Evolutionary conservation across 2,888 invertebrate species (phyloP).

Genomic region (Acleris cristana): DNA sequence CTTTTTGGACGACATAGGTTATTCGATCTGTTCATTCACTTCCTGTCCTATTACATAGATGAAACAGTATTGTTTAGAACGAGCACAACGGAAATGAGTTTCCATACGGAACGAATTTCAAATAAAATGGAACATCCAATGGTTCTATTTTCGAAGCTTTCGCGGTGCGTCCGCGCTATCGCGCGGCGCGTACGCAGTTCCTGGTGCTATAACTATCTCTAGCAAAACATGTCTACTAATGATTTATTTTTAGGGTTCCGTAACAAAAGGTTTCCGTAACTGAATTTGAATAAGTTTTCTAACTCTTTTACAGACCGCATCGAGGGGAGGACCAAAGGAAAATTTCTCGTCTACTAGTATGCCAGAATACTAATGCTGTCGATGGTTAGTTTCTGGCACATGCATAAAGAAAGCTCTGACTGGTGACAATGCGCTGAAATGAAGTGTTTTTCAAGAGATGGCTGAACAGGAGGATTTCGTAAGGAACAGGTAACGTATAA

Average conservation of each 20-base stretch:
- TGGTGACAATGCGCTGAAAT: too few species aligned
- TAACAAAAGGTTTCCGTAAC: background rate
- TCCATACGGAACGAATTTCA: slow-evolving; percentile 17
- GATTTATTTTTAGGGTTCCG: background rate
- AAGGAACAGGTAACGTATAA: too few species aligned
- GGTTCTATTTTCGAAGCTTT: slow-evolving; percentile 54
- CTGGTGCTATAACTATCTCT: background rate
- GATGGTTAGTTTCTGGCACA: too few species aligned
- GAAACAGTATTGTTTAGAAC: slow-evolving; percentile 6
- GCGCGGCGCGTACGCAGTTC: slow-evolving; percentile 25
- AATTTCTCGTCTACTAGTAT: too few species aligned
- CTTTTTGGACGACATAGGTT: background rate
- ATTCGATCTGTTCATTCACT: too few species aligned
- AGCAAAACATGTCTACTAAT: background rate
- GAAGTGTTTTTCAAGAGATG: too few species aligned
- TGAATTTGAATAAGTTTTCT: too few species aligned
- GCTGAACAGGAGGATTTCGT: too few species aligned
- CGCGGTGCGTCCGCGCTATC: slow-evolving; percentile 41
- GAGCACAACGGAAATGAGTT: slow-evolving; percentile 10
- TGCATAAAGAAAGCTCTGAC: too few species aligned
- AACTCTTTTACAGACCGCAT: too few species aligned
- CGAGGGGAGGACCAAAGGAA: too few species aligned
- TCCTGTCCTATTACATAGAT: background rate
- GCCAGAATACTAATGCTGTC: too few species aligned
- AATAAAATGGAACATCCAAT: slow-evolving; percentile 45